These are phyloP conservation scores for Porites australiensis DNA, from an alignment of 64 coral and sea anemone genomes.

Conservation along the genomic window DNA sequence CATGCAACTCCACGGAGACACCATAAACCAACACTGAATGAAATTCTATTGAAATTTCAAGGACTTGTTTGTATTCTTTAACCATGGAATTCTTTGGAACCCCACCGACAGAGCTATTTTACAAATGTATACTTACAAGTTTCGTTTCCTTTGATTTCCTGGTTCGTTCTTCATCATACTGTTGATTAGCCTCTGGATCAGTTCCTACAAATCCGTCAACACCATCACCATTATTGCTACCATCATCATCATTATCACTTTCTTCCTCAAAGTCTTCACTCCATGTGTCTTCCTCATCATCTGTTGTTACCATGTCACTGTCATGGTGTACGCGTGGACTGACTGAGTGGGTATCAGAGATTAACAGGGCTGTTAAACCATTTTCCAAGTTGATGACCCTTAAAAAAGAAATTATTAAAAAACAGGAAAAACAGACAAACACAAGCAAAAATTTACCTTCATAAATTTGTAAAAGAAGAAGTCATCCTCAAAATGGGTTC, in stretches of 20 bases:
- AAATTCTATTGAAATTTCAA: no score
- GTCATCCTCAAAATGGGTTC: no score
- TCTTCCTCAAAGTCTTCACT: conserved; percentile 51
- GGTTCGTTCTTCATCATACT: conserved; percentile 7
- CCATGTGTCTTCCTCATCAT: conserved; percentile 48
- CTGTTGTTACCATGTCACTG: conserved; percentile 37
- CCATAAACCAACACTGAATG: no score
- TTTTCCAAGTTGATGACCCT: conserved; percentile 84
- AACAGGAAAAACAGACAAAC: not conserved
- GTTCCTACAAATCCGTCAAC: not conserved
- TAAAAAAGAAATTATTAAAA: not conserved
- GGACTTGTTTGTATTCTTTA: no score
- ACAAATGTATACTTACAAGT: conserved; percentile 31
- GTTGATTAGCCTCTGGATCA: not conserved
- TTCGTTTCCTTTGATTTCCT: conserved; percentile 67
- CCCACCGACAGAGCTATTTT: no score
- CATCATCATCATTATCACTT: conserved; percentile 22
- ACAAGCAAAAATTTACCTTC: not conserved
- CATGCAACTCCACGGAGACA: no score
- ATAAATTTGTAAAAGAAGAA: no score
- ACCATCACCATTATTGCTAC: conserved; percentile 32
- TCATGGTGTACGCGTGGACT: conserved; percentile 4
- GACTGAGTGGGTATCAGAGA: conserved; percentile 89
- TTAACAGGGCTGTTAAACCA: conserved; percentile 80
- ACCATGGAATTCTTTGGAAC: no score